A percentile compares a stretch with the other conserved stretches of the same genome.
Conservation (phyloP, 1,140 invertebrate genomes). For the Drusus annulatus region DNA sequence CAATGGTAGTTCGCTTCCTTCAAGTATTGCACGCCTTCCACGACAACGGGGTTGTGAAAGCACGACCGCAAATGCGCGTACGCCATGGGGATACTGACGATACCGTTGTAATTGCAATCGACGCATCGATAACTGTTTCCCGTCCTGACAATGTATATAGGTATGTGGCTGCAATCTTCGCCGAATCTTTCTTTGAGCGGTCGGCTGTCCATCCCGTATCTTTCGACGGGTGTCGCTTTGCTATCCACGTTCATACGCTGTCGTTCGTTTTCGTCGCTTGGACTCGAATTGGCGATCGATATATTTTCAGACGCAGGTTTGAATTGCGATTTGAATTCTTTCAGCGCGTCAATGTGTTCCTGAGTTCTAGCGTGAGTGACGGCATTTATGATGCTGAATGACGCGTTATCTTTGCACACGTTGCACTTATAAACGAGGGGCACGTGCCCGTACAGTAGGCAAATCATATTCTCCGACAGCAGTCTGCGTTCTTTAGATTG, state of each 20-base stretch:
- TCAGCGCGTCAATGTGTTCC: background rate
- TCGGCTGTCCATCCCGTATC: background rate
- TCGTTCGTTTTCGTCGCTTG: background rate
- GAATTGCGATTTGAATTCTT: too few species aligned
- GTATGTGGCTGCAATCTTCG: background rate
- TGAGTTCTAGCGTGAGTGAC: background rate
- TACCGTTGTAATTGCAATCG: background rate
- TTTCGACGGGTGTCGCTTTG: background rate
- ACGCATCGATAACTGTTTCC: background rate
- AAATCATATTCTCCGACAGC: background rate
- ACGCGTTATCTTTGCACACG: background rate
- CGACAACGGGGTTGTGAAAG: background rate
- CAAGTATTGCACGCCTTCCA: slow-evolving; percentile 12
- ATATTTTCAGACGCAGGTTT: too few species aligned
- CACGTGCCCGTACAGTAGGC: background rate
- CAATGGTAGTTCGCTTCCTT: slow-evolving; percentile 16
- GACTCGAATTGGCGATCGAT: too few species aligned
- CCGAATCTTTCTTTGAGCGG: background rate
- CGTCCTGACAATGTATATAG: background rate
- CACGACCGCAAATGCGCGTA: slow-evolving; percentile 20
- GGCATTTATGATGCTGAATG: background rate
- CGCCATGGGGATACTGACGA: slow-evolving; percentile 17
- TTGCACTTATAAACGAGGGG: background rate
- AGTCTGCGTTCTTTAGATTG: background rate
- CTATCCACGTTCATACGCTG: background rate